phyloP scores from a whole-genome alignment of 30 jellyfish, hydroid and myxozoan genomes.

The Rhopilema esculentum region DNA sequence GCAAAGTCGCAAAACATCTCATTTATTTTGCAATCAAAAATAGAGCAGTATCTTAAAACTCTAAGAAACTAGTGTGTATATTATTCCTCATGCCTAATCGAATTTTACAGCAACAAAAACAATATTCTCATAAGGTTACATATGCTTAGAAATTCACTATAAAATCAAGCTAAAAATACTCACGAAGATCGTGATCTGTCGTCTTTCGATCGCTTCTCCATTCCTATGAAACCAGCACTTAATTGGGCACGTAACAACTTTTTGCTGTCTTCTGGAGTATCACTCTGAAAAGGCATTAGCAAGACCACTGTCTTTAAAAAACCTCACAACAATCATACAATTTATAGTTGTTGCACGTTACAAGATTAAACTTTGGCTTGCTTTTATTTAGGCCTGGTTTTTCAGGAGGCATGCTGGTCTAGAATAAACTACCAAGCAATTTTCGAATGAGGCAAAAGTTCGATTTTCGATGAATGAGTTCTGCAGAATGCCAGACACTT shows the following conservation, averaged over 20 bases:
- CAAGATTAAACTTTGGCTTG: no score
- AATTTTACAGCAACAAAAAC: no score
- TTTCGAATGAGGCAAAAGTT: not conserved
- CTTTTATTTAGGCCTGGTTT: not conserved
- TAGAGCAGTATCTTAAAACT: no score
- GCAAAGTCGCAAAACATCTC: no score
- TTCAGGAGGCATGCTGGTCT: not conserved
- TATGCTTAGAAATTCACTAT: not conserved
- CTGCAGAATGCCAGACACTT: not conserved
- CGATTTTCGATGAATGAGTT: not conserved
- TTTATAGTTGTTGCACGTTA: no score
- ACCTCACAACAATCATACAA: no score
- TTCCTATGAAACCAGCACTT: slow-evolving; percentile 23
- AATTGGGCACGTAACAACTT: slow-evolving; percentile 14
- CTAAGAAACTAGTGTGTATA: no score
- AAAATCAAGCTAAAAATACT: not conserved
- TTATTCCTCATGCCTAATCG: no score
- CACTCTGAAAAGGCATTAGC: not conserved
- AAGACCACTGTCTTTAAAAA: no score
- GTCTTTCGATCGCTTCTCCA: slow-evolving; percentile 38
- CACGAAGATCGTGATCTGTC: slow-evolving; percentile 53
- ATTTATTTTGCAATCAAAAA: no score
- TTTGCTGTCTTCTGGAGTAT: slow-evolving; percentile 3
- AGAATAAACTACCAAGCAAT: not conserved
- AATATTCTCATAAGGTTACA: no score